phyloP scores from a whole-genome alignment of 2,113 vertebrate genomes.

The Alaudala cheleensis region DNA sequence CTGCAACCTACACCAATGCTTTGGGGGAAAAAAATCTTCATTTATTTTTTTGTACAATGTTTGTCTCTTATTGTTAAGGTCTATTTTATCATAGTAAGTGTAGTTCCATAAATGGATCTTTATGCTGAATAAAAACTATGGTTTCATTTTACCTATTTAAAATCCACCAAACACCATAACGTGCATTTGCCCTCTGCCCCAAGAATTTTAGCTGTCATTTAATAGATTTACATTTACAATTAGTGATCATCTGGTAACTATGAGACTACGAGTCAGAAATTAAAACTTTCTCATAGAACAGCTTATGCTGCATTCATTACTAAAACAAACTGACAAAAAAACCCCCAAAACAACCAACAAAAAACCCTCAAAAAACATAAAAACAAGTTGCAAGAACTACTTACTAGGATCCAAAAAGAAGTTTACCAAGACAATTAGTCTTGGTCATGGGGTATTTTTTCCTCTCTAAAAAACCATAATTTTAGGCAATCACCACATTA shows the following conservation, averaged over 20 bases:
- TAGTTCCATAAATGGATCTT: background rate
- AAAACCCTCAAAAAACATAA: background rate
- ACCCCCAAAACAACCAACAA: no score
- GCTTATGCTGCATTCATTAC: background rate
- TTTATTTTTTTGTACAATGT: background rate
- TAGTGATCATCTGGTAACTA: slow-evolving; percentile 5
- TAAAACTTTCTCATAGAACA: background rate
- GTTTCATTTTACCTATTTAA: background rate
- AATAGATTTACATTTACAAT: slow-evolving; percentile 45
- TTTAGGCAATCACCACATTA: slow-evolving; percentile 29
- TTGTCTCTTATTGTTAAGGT: background rate
- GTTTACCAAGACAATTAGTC: background rate
- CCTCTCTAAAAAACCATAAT: background rate
- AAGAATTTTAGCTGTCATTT: slow-evolving; percentile 28
- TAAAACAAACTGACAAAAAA: background rate
- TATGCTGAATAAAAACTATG: background rate
- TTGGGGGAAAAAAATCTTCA: background rate
- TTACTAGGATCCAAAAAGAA: background rate
- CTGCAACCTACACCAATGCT: background rate
- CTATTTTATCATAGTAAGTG: background rate
- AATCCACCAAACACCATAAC: background rate
- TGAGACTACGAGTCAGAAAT: slow-evolving; percentile 11
- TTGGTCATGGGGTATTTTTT: background rate
- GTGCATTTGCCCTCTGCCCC: background rate
- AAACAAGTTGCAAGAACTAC: background rate